Evolutionary conservation across 2,113 vertebrate species (phyloP).

Genomic region (Chlamydotis undulata): DNA sequence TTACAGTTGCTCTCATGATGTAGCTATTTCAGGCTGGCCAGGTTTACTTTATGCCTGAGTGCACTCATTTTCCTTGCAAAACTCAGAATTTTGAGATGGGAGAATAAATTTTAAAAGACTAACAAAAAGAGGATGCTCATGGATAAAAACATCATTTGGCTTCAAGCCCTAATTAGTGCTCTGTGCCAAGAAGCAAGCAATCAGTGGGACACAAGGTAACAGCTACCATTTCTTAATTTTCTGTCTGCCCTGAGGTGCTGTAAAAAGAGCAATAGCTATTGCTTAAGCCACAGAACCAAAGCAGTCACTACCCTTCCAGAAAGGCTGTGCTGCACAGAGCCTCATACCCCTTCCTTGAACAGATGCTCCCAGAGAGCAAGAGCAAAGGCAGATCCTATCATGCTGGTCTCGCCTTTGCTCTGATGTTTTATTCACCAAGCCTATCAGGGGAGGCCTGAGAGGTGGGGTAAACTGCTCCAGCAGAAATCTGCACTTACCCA

Average conservation of each 20-base stretch:
- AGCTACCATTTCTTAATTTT: neutral
- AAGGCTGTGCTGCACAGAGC: neutral
- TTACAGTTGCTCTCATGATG: neutral
- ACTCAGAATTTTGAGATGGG: neutral
- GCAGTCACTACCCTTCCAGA: neutral
- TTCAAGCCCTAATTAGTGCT: neutral
- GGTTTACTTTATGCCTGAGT: neutral
- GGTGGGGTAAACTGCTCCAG: neutral
- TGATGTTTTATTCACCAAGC: neutral
- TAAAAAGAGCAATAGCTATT: neutral
- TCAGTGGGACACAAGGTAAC: neutral
- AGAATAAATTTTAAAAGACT: neutral
- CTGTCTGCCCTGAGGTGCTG: neutral
- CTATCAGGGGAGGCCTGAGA: neutral
- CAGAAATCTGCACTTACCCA: neutral
- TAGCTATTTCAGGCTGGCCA: neutral
- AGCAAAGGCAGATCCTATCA: neutral
- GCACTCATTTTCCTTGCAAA: neutral
- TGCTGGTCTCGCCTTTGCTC: neutral
- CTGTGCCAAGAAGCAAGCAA: neutral
- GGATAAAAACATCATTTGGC: neutral
- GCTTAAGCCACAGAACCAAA: neutral
- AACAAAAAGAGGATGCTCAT: neutral
- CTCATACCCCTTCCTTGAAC: fast-evolving
- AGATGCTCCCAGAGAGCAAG: neutral